Percentiles rank a stretch among this genome's conserved stretches.
Evolutionary conservation across 2,888 invertebrate species (phyloP).

Genomic region (Alentia gelatinosa): DNA sequence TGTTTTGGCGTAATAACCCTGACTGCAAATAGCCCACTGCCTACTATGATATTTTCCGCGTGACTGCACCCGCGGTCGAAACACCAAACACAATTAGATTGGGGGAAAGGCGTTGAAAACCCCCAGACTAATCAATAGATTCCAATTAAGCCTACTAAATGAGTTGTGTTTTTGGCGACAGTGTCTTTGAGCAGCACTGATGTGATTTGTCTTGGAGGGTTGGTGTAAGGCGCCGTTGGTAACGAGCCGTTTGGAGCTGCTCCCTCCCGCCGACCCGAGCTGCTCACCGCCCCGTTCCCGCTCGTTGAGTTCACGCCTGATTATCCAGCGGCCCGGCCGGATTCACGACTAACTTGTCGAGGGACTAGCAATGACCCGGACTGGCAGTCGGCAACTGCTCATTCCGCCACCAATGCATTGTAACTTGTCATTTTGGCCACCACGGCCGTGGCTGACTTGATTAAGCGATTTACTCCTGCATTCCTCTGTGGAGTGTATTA

Average conservation of each 20-base stretch:
- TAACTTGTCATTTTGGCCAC: conserved; percentile 33
- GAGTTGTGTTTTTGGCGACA: not conserved
- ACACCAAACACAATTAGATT: conserved; percentile 48
- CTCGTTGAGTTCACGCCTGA: conserved; percentile 11
- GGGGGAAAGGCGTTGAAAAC: conserved; percentile 23
- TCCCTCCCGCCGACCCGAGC: not conserved
- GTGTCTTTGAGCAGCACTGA: conserved; percentile 8
- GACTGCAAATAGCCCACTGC: conserved; percentile 40
- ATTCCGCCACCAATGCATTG: conserved; percentile 28
- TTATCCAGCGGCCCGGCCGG: not conserved
- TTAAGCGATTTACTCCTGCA: conserved; percentile 21
- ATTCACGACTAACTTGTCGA: not conserved
- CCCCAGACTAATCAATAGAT: conserved; percentile 33
- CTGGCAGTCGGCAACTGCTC: not conserved
- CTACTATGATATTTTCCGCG: conserved; percentile 9
- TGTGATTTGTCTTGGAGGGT: conserved; percentile 35
- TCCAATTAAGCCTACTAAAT: conserved; percentile 49
- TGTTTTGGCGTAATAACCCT: conserved; percentile 46
- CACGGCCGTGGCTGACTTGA: not conserved
- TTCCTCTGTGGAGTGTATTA: not conserved
- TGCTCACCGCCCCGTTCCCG: not conserved
- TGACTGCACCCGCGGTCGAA: conserved; percentile 31
- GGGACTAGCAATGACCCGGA: not conserved
- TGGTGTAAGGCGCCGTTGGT: not conserved
- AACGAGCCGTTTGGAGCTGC: conserved; percentile 6